These are phyloP conservation scores for Campoletis raptor DNA, from an alignment of 2,888 invertebrate genomes.

Conservation along the genomic window DNA sequence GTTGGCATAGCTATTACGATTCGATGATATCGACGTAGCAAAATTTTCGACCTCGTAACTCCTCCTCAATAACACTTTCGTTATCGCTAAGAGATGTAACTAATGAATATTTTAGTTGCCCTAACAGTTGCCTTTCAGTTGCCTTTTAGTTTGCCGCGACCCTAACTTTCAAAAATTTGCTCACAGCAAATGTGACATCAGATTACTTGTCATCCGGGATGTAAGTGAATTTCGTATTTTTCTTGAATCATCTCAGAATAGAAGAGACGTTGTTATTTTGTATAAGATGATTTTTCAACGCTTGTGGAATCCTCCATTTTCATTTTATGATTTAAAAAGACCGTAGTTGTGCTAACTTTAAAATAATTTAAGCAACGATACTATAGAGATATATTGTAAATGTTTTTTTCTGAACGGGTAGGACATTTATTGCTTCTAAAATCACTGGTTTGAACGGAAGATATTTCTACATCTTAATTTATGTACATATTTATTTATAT, in stretches of 20 bases:
- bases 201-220: too few relatives aligned
- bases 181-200: too few relatives aligned
- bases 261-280: too few relatives aligned
- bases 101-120: not conserved
- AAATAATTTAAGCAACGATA: not conserved
- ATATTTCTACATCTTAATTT: not conserved
- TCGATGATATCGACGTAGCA: conserved; percentile 16
- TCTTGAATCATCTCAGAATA: too few relatives aligned
- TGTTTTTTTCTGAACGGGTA: not conserved
- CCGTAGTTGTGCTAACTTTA: not conserved
- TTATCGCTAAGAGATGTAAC: not conserved
- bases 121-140: too few relatives aligned
- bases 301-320: too few relatives aligned
- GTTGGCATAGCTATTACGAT: not conserved
- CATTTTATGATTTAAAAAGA: too few relatives aligned
- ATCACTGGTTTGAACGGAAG: not conserved
- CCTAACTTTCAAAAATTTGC: too few relatives aligned
- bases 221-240: too few relatives aligned
- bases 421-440: not conserved
- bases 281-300: too few relatives aligned
- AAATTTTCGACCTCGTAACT: not conserved
- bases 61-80: conserved; percentile 9
- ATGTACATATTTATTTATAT: conserved; percentile 1
- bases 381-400: not conserved
- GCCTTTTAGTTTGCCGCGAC: too few relatives aligned